Evolutionary conservation across 1,140 invertebrate species (phyloP), one percentile per base, ranked within the genome.

Genomic region (Plectrocnemia conspersa): DNA sequence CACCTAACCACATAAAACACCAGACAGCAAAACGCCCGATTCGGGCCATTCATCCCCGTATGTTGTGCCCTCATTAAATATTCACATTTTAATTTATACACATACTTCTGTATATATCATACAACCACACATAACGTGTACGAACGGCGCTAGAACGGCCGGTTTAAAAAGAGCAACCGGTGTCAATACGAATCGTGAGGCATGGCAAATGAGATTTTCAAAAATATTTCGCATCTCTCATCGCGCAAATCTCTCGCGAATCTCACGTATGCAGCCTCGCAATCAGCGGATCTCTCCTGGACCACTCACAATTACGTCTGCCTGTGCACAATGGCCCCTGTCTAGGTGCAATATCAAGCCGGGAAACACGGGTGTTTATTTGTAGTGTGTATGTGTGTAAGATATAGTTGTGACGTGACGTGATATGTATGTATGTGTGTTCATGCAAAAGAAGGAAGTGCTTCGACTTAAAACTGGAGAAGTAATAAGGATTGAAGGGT

Each of bases 251-350:
- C 46, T 50, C 47, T 16, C 19, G 47, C 22, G 22, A 13, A 50
- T 50, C 47, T 50, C 47, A 50, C 47, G 47, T 50, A 50, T 50
- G 47, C 47, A 50, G 13, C 33, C 33, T 24, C n/a, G 49, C 47
- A 50, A 52, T 52, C 49, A 52, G 22, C 40, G 49, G 11, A 42
- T 42, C 40, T 52, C 49, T 52, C 22, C 40, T 52, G 25, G 49
- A 52, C 49, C 40, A 52, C 49, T 52, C 36, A 22, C 36, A 52
- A 42, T 42, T 42, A 42, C 40, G 40, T 52, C 21, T 42, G 40
- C 36, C 16, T 15, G n/a, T 52, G 23, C 36, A 42, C 40, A 32
- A 52, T 42, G 23, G 5, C 16, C 13, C 18, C 29, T 3, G 18
- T 23, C 46, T 22, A 52, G 23, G 16, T 24, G 25, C 49, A 52